Evolutionary conservation across 2,797 vertebrate genomes (phyloP).

Genomic region (Chlorospingus semifuscus): DNA sequence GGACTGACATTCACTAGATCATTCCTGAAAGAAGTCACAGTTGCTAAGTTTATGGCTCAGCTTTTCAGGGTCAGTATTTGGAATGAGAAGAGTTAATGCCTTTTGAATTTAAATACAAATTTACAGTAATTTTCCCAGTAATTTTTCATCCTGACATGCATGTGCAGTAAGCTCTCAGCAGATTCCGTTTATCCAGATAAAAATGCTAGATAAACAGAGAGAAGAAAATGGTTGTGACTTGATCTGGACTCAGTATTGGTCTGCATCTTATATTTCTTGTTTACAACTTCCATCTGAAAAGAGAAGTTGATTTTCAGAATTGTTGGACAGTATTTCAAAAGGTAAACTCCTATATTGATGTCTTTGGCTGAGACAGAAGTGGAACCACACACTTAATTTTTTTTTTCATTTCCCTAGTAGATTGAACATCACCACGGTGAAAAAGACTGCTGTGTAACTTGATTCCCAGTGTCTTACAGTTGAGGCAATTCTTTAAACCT

Average conservation of each 20-base stretch:
- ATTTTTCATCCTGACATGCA: background rate
- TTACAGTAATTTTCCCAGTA: background rate
- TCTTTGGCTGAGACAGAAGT: background rate
- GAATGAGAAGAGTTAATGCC: background rate
- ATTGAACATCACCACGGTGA: background rate
- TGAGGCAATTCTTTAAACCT: background rate
- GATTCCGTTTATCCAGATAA: background rate
- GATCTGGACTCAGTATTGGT: background rate
- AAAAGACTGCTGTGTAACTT: background rate
- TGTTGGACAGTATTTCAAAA: background rate
- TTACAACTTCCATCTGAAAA: background rate
- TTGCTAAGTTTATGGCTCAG: background rate
- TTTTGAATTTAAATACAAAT: background rate
- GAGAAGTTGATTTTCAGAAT: background rate
- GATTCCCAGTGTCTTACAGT: background rate
- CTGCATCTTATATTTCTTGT: background rate
- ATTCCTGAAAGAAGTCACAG: background rate
- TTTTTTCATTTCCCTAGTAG: background rate
- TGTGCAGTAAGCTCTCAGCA: background rate
- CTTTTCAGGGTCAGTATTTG: background rate
- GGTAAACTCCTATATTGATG: accelerated
- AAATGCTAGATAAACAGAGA: background rate
- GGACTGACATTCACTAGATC: background rate
- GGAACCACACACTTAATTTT: background rate
- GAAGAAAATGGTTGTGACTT: background rate